Conservation (phyloP, 2,113 vertebrate genomes). For the Dromaius novaehollandiae region DNA sequence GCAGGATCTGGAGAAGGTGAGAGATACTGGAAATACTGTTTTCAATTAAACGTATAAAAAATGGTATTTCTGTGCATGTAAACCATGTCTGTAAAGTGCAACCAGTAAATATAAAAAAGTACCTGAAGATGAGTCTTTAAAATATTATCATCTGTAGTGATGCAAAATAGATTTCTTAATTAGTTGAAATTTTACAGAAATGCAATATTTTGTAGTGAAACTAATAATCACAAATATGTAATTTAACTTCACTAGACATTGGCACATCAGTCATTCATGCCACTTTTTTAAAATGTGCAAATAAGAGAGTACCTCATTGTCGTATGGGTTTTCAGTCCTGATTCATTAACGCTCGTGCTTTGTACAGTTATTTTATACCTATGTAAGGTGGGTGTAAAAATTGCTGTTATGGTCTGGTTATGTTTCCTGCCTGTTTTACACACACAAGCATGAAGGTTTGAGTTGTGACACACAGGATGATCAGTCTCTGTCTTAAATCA, state of each 20-base stretch:
- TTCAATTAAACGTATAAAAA: neutral
- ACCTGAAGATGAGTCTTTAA: neutral
- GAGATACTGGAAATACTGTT: neutral
- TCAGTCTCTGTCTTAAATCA: neutral
- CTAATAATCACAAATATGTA: neutral
- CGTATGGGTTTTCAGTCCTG: neutral
- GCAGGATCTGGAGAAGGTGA: conserved; percentile 95
- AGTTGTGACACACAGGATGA: neutral
- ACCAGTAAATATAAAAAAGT: neutral
- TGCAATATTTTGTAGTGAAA: neutral
- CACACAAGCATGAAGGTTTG: neutral
- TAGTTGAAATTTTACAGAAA: neutral
- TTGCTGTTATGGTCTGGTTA: neutral
- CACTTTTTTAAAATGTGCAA: neutral
- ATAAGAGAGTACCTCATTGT: neutral
- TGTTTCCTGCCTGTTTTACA: neutral
- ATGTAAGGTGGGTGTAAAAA: neutral
- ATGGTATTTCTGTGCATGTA: neutral
- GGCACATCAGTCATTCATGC: neutral
- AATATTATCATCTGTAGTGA: neutral
- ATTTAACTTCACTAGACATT: neutral
- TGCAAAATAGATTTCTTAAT: neutral
- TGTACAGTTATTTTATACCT: neutral
- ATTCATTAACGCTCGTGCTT: neutral
- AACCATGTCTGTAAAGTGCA: neutral